Conservation (phyloP, 2,113 vertebrate genomes). For the Ictalurus punctatus region DNA sequence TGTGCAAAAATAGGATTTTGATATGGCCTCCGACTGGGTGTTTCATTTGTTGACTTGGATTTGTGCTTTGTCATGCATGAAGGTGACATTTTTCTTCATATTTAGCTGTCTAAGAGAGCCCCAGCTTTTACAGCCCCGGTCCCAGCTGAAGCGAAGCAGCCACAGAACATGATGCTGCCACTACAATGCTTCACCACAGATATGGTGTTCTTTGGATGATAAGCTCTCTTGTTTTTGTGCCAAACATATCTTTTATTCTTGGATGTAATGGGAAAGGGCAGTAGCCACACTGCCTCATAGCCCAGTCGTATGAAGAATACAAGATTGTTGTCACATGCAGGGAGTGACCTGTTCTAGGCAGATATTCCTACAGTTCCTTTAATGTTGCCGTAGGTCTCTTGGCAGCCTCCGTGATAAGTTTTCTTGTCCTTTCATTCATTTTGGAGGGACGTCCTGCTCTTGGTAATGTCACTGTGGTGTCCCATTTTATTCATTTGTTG, state of each 20-base stretch:
- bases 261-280: background rate
- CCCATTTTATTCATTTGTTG: no score
- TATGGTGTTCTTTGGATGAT: background rate
- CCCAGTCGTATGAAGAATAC: background rate
- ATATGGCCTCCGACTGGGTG: no score
- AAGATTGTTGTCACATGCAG: background rate
- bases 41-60: background rate
- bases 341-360: no score
- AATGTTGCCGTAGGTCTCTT: no score
- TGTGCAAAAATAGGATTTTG: background rate
- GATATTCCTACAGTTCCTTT: no score
- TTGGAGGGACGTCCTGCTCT: no score
- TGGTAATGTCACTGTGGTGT: no score
- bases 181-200: background rate
- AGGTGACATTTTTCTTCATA: no score
- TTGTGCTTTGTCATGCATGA: no score
- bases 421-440: no score
- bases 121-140: background rate
- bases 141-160: background rate
- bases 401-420: no score
- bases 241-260: background rate
- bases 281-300: background rate
- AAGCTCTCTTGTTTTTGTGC: background rate
- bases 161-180: background rate
- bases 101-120: no score